Evolutionary conservation across 2,113 vertebrate genomes (phyloP).

Genomic region (Galemys pyrenaicus): DNA sequence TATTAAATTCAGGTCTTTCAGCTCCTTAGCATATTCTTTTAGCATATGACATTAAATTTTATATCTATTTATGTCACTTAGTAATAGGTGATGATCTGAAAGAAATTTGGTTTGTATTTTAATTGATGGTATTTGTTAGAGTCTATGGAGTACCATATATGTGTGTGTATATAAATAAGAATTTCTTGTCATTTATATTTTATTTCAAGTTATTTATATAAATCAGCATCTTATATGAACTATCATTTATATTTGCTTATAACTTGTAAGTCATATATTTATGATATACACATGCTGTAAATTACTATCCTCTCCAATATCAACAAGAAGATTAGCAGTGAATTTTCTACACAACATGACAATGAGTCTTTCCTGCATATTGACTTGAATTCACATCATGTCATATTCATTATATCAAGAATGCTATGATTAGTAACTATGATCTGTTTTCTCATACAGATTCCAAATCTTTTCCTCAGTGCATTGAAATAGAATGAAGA

Average conservation of each 20-base stretch:
- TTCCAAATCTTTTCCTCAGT: neutral
- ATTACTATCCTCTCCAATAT: neutral
- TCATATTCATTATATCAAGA: neutral
- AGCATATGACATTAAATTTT: neutral
- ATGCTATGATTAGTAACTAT: neutral
- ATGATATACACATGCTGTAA: neutral
- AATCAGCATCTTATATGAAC: neutral
- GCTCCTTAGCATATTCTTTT: neutral
- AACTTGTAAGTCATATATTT: neutral
- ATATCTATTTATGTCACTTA: neutral
- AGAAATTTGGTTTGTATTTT: slow-evolving; percentile 5
- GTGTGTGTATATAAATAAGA: neutral
- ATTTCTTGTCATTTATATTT: neutral
- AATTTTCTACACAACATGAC: neutral
- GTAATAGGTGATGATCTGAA: neutral
- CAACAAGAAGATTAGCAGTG: neutral
- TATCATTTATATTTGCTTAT: neutral
- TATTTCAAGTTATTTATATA: neutral
- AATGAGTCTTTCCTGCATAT: neutral
- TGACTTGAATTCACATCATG: slow-evolving; percentile 11
- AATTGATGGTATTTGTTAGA: neutral
- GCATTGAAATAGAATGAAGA: neutral
- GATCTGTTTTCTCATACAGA: neutral
- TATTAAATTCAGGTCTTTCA: slow-evolving; percentile 3
- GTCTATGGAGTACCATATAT: neutral